These are phyloP conservation scores for Pygoscelis adeliae DNA, from an alignment of 2,113 vertebrate species.

Conservation along the genomic window DNA sequence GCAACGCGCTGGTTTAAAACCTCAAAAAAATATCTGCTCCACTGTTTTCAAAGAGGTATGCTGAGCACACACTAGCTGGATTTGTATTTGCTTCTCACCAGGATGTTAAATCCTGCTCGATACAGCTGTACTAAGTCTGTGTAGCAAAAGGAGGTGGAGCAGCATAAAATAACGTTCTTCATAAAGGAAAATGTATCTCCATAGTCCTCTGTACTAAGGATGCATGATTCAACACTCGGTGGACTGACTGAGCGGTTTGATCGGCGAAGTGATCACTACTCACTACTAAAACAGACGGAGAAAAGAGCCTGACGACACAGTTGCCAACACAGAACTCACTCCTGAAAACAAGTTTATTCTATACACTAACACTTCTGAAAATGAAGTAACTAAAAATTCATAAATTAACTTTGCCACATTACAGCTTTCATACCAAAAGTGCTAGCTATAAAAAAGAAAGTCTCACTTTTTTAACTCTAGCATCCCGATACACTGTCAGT, in stretches of 20 bases:
- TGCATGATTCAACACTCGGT: neutral
- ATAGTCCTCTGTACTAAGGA: no score
- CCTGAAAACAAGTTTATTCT: neutral
- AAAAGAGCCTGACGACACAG: neutral
- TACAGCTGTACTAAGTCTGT: neutral
- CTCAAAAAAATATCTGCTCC: neutral
- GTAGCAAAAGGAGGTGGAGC: neutral
- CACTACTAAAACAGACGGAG: neutral
- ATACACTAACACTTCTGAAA: neutral
- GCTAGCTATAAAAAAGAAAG: neutral
- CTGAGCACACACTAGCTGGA: neutral
- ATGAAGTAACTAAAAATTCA: neutral
- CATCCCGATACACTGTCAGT: fast-evolving
- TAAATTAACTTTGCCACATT: fast-evolving
- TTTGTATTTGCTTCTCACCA: neutral
- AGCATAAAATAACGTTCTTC: neutral
- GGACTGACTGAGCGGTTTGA: neutral
- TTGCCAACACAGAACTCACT: neutral
- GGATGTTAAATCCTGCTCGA: neutral
- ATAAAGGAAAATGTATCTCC: neutral
- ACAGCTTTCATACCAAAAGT: fast-evolving
- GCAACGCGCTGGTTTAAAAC: neutral
- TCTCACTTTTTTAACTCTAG: neutral
- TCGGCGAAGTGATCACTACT: neutral
- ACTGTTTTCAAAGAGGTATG: neutral